These are phyloP conservation scores for Drosophila cognata DNA, from an alignment of 2,888 invertebrate species.

Conservation along the genomic window DNA sequence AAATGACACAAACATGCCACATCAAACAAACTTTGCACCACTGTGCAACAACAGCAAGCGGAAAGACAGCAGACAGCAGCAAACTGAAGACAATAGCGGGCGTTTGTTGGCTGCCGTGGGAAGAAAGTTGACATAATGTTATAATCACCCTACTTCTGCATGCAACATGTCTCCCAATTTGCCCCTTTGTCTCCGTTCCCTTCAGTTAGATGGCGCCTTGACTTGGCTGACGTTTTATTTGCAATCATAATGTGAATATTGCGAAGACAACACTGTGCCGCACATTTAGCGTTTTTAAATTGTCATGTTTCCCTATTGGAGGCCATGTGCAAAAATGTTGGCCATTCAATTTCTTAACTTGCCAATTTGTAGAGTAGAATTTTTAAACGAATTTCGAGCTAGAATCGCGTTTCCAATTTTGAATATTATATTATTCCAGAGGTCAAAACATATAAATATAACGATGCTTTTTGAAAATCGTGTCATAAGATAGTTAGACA, in stretches of 20 bases:
- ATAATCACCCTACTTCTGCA: slow-evolving; percentile 70
- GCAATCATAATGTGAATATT: slow-evolving; percentile 72
- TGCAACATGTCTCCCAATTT: slow-evolving; percentile 13
- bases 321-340: neutral
- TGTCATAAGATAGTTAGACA: too few species aligned
- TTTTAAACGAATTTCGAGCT: too few species aligned
- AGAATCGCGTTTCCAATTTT: too few species aligned
- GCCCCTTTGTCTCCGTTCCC: neutral
- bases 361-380: too few species aligned
- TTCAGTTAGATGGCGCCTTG: slow-evolving; percentile 61
- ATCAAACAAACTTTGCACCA: slow-evolving; percentile 52
- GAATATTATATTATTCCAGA: too few species aligned
- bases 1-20: slow-evolving; percentile 40
- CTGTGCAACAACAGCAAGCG: slow-evolving; percentile 23
- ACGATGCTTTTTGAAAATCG: too few species aligned
- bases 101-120: slow-evolving; percentile 65
- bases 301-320: neutral
- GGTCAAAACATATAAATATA: too few species aligned
- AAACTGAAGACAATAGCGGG: slow-evolving; percentile 45
- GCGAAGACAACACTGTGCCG: slow-evolving; percentile 54
- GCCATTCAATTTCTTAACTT: neutral
- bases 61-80: slow-evolving; percentile 3
- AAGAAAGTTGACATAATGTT: slow-evolving; percentile 80
- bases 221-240: slow-evolving; percentile 50
- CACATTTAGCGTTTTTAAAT: slow-evolving; percentile 14